Percentiles rank a stretch among this genome's conserved stretches.
These are phyloP conservation scores for Drosophila repletoides DNA, from an alignment of 1,140 invertebrate species.

Conservation along the genomic window DNA sequence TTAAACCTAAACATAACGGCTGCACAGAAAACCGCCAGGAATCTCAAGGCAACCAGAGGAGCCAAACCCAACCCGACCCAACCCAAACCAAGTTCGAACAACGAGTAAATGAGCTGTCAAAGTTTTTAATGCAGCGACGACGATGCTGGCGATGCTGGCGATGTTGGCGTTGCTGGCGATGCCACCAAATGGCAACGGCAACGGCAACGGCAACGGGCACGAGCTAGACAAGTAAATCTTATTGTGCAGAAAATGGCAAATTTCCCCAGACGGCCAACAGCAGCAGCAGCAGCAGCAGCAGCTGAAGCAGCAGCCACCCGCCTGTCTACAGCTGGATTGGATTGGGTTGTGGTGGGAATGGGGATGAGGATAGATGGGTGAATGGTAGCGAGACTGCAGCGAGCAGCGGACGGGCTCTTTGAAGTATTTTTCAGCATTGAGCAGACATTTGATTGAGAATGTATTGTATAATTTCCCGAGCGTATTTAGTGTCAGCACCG, in stretches of 20 bases:
- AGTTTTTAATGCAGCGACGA: constrained; percentile 75
- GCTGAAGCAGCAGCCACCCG: constrained; percentile 18
- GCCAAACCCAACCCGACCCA: no score
- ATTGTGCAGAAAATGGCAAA: constrained; percentile 80
- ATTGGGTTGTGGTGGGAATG: not conserved
- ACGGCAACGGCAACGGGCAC: constrained; percentile 55
- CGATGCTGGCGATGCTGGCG: constrained; percentile 34
- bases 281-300: constrained; percentile 42
- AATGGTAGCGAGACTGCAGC: constrained; percentile 18
- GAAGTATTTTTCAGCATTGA: constrained; percentile 75
- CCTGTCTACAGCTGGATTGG: not conserved
- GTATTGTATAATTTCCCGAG: constrained; percentile 79
- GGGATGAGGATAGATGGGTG: not conserved
- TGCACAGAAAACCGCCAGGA: constrained; percentile 25
- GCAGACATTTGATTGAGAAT: constrained; percentile 76
- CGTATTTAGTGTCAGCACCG: constrained; percentile 70
- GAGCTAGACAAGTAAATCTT: constrained; percentile 80
- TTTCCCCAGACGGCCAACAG: constrained; percentile 78
- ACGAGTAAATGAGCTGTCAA: constrained; percentile 80
- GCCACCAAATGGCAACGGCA: constrained; percentile 33
- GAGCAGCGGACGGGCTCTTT: constrained; percentile 54
- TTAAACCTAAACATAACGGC: constrained; percentile 72
- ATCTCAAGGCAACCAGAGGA: constrained; percentile 4
- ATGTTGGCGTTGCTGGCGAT: constrained; percentile 33
- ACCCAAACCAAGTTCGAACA: constrained; percentile 64